A percentile compares a stretch with the other conserved stretches of the same genome.
Evolutionary conservation across 2,113 vertebrate species (phyloP).

Genomic region (Aspidoscelis tigris): DNA sequence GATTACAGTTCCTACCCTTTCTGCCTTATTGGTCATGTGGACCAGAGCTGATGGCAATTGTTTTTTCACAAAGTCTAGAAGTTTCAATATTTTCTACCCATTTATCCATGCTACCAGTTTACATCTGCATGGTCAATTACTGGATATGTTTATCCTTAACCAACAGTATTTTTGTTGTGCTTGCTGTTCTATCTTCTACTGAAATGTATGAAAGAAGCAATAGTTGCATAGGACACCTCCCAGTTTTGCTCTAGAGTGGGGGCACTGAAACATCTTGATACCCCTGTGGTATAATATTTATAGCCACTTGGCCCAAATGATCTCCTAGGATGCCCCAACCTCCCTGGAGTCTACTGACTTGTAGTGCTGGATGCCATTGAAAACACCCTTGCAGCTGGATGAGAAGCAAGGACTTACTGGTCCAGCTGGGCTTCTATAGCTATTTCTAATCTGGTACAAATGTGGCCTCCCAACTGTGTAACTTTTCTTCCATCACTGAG

Average conservation of each 20-base stretch:
- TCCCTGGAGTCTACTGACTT: too few relatives aligned
- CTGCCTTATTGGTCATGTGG: neutral
- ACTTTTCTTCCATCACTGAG: too few relatives aligned
- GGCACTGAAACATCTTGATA: too few relatives aligned
- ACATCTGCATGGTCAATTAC: neutral
- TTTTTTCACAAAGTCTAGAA: neutral
- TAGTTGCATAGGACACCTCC: neutral
- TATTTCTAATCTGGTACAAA: too few relatives aligned
- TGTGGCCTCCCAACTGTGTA: too few relatives aligned
- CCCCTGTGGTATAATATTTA: too few relatives aligned
- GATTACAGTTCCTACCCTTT: neutral
- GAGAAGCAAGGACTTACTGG: too few relatives aligned
- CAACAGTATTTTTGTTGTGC: neutral
- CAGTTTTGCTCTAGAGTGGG: neutral
- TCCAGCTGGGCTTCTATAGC: too few relatives aligned
- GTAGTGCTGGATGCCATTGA: too few relatives aligned
- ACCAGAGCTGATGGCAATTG: neutral
- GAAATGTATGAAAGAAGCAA: neutral
- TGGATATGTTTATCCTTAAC: neutral
- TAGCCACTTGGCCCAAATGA: too few relatives aligned
- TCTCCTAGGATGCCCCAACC: too few relatives aligned
- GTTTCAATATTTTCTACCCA: neutral
- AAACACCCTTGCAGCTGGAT: too few relatives aligned
- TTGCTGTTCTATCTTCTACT: neutral
- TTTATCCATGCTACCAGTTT: neutral